Base-by-base conservation (phyloP, 2,888 invertebrate species). In the Hypomecis punctinalis region DNA sequence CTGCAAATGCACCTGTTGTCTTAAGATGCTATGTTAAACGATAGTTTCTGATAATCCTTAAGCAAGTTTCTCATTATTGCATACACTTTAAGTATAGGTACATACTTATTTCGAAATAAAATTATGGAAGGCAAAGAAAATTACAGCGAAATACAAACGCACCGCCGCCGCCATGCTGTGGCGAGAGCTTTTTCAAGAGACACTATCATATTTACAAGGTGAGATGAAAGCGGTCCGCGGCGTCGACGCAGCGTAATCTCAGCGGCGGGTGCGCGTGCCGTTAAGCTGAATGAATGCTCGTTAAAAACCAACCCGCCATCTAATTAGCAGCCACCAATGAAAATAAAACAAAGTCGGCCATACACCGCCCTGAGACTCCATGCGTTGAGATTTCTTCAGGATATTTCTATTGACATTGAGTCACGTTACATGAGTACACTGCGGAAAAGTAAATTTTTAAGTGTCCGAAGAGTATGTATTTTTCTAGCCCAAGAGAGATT, bases 211-310 rank as follows among this genome's bases (percentile, higher is more conserved):
- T 79, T 77, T 79, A 76, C 77, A 78, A 75, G 72, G 76, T 77
- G 78, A 75, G 75, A 75, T 69, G 71, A 74, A 76, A 74, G 61
- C 52, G 39, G 45, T 43, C 36, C 74, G 67, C 68, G 65, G 71
- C 72, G 66, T 70, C 67, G 66, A 62, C 70, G 72, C 73, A 62
- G 61, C 70, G 70, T 69, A 65, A 63, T 64, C 67, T 68, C 62
- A 67, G 57, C 64, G 68, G 67, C 68, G 63, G 49, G 77, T 82
- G 82, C 87, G 80, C 84, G 79, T 81, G 86, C 84, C 85, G 84
- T 84, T 86, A 81, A 83, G 75, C 80, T 84, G 83, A 88, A 89
- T 86, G 87, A 84, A 83, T 82, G 84, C 85, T 90, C 88, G 89
- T 90, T 90, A 88, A 88, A 87, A 85, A 82, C 79, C 84, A 81